These are phyloP conservation scores for Thaumatotibia leucotreta DNA, from an alignment of 1,140 invertebrate genomes.

Conservation along the genomic window DNA sequence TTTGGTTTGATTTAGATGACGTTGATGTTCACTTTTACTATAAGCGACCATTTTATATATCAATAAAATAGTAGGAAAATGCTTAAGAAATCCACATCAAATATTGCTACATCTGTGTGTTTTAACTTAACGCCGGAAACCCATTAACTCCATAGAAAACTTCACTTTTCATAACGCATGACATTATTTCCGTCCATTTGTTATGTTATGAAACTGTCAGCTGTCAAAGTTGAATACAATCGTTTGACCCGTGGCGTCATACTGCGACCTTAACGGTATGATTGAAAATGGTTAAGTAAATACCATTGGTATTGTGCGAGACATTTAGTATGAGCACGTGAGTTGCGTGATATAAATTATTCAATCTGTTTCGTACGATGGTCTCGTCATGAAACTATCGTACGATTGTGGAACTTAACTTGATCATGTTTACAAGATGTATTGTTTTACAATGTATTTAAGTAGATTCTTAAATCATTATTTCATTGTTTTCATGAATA, in stretches of 20 bases:
- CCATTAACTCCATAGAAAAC: neutral
- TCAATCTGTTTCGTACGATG: neutral
- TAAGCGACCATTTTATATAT: no score
- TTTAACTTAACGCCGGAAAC: neutral
- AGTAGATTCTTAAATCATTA: no score
- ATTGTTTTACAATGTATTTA: no score
- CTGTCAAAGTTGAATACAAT: conserved; percentile 1
- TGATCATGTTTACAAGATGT: no score
- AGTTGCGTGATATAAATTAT: neutral
- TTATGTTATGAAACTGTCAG: conserved; percentile 6
- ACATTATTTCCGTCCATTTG: neutral
- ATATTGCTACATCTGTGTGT: neutral
- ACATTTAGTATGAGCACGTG: neutral
- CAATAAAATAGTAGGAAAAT: no score
- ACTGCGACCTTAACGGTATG: conserved; percentile 2
- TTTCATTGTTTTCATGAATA: no score
- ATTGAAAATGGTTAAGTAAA: conserved; percentile 11
- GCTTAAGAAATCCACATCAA: no score
- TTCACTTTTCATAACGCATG: neutral
- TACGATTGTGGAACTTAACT: no score
- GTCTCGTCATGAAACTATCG: no score
- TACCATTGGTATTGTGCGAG: neutral
- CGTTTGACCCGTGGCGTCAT: neutral
- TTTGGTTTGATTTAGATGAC: no score
- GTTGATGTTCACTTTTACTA: no score